Conservation (phyloP, 2,797 vertebrate genomes). For the Neoniphon sammara region DNA sequence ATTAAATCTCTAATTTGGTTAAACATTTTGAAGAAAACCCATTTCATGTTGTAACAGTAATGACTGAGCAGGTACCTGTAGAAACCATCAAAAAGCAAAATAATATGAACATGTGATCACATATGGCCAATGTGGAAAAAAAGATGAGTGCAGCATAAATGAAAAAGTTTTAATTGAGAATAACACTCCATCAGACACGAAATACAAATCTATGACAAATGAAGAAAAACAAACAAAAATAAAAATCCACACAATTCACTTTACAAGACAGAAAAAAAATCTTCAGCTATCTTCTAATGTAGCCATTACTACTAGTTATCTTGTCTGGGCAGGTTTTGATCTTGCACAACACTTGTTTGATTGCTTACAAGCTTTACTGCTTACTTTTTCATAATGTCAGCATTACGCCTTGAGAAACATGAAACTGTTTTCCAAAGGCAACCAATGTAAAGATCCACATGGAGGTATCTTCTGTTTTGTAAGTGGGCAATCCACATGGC, state of each 20-base stretch:
- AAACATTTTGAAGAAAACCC: neutral
- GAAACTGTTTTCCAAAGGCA: too few species aligned
- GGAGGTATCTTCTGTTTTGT: neutral
- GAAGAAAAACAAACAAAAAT: too few species aligned
- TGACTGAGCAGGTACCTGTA: too few species aligned
- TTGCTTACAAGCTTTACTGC: neutral
- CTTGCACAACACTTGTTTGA: neutral
- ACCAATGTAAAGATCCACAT: neutral
- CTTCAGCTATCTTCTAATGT: neutral
- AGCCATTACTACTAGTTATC: neutral
- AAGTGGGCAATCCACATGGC: neutral
- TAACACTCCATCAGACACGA: neutral
- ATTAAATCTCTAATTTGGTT: neutral
- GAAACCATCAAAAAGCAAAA: neutral
- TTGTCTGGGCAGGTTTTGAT: neutral
- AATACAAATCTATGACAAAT: conserved; percentile 9
- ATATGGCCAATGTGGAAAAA: neutral
- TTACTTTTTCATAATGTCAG: too few species aligned
- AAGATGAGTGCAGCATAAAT: conserved; percentile 22
- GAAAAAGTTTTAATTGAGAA: neutral
- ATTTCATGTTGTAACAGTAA: too few species aligned
- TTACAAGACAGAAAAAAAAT: neutral
- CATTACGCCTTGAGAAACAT: too few species aligned
- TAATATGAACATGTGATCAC: neutral
- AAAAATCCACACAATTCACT: neutral